Conservation (phyloP, 2,888 invertebrate species). For the Drosophila formosana region DNA sequence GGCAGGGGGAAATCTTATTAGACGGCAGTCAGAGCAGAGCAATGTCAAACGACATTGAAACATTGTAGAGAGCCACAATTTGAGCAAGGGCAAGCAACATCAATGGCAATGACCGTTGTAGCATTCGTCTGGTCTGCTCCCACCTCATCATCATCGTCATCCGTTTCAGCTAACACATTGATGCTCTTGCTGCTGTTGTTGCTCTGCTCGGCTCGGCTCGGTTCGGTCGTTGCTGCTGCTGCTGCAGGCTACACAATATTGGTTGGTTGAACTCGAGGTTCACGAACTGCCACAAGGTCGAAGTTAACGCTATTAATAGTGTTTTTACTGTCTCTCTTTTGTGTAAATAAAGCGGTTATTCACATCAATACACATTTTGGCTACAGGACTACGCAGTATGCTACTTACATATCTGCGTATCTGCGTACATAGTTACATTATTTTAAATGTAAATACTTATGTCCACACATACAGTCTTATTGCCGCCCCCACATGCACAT, state of each 20-base stretch:
- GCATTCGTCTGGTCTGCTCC: conserved; percentile 63
- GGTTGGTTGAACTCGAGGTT: conserved; percentile 77
- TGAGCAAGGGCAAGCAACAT: conserved; percentile 58
- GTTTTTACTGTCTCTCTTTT: conserved; percentile 71
- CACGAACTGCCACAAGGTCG: conserved; percentile 77
- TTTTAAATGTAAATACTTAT: conserved; percentile 7
- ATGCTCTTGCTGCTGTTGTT: conserved; percentile 31
- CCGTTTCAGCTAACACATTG: conserved; percentile 61
- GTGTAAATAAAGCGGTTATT: conserved; percentile 76
- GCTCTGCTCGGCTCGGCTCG: conserved; percentile 37
- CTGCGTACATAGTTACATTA: conserved; percentile 5
- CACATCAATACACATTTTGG: conserved; percentile 63
- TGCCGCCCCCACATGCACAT: conserved; percentile 35
- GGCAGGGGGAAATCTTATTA: conserved; percentile 43
- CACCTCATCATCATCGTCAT: conserved; percentile 35
- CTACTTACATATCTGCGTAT: conserved; percentile 3
- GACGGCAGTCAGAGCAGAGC: conserved; percentile 43
- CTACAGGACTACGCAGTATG: conserved; percentile 36
- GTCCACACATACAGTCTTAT: background rate
- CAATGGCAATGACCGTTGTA: conserved; percentile 70
- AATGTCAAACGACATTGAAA: conserved; percentile 64
- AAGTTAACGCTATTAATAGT: conserved; percentile 80
- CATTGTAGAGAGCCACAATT: conserved; percentile 51
- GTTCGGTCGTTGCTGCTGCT: conserved; percentile 41
- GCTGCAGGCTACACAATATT: conserved; percentile 46